phyloP scores from a whole-genome alignment of 2,113 vertebrate genomes.

The Istiophorus platypterus region DNA sequence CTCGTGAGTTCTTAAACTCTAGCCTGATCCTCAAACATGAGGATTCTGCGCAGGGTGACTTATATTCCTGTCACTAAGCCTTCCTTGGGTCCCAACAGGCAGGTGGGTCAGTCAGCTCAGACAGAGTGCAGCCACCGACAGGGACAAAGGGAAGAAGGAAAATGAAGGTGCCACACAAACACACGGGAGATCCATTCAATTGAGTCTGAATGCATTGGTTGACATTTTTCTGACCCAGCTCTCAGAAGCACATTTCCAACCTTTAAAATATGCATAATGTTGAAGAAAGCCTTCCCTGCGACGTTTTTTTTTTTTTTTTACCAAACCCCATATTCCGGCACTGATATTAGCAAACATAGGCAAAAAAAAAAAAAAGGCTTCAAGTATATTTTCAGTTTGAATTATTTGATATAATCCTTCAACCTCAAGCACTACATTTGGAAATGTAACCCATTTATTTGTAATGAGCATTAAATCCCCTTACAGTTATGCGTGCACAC shows the following conservation, averaged over 20 bases:
- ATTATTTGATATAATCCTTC: conserved; percentile 61
- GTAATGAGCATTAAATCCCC: conserved; percentile 80
- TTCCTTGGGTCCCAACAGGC: conserved; percentile 18
- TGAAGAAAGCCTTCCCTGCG: conserved; percentile 3
- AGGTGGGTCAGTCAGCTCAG: conserved; percentile 25
- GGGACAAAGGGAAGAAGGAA: conserved; percentile 23
- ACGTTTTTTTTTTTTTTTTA: too few relatives aligned
- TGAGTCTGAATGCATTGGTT: conserved; percentile 15
- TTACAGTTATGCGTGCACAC: conserved; percentile 60
- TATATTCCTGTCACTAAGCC: conserved; percentile 18
- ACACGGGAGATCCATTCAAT: conserved; percentile 15
- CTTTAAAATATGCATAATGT: conserved; percentile 41
- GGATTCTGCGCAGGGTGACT: conserved; percentile 14
- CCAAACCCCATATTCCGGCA: conserved; percentile 9
- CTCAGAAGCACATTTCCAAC: conserved; percentile 25
- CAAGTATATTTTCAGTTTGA: conserved; percentile 49
- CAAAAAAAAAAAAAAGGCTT: conserved; percentile 25
- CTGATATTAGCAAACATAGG: conserved; percentile 37
- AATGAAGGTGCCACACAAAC: conserved; percentile 35
- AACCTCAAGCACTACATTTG: conserved; percentile 63
- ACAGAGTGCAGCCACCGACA: conserved; percentile 17
- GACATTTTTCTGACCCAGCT: conserved; percentile 43
- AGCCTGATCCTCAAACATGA: conserved; percentile 5
- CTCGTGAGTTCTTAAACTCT: too few relatives aligned
- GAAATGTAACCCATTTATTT: conserved; percentile 69